Evolutionary conservation across 2,113 vertebrate species (phyloP), one percentile per base, ranked within the genome.

Genomic region (Pagrus major): DNA sequence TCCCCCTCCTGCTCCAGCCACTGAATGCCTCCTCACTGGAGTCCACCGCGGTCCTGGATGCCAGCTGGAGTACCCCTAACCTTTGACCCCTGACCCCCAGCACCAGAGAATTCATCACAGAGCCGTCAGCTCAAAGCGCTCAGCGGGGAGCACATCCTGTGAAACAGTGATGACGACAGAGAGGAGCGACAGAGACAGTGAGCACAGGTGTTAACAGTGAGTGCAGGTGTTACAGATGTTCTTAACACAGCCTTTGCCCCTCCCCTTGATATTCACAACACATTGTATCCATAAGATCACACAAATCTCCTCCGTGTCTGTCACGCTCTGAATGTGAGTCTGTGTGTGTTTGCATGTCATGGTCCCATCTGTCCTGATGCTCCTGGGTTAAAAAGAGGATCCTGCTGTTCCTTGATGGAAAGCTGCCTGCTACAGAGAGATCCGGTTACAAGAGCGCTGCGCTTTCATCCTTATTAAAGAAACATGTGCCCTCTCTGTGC

Each of bases 391-490:
- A 89, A 90, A 78, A 85, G 86, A 88, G 91, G 85, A 93, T 93
- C 95, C 92, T 91, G 94, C 94, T 94, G 95, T 91, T 94, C 80
- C 83, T 87, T 90, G 89, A 93, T 92, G 93, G 93, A 93, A 92
- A 91, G 93, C 92, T 92, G 88, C 87, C 87, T 85, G 92, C 92
- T 89, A 93, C 92, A 94, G 82, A 93, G 86, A 88, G 94, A 94
- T 95, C 93, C 71, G 77, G 90, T 95, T 95, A 94, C 95, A 91
- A 87, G 85, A 93, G 89, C 56, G 44, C 89, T 41, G 60, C 25
- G 69, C 94, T 95, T 95, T 95, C 94, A 95, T 95, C 94, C 89
- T 95, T 94, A 95, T 95, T 94, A 91, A 94, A 95, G 86, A 95
- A 95, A 94, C 87, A 89, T 95, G 94, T 94, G 93, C 71, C 52